A percentile compares a stretch with the other conserved stretches of the same genome.
phyloP scores from a whole-genome alignment of 2,797 vertebrate genomes.

The Coregonus suidteri region DNA sequence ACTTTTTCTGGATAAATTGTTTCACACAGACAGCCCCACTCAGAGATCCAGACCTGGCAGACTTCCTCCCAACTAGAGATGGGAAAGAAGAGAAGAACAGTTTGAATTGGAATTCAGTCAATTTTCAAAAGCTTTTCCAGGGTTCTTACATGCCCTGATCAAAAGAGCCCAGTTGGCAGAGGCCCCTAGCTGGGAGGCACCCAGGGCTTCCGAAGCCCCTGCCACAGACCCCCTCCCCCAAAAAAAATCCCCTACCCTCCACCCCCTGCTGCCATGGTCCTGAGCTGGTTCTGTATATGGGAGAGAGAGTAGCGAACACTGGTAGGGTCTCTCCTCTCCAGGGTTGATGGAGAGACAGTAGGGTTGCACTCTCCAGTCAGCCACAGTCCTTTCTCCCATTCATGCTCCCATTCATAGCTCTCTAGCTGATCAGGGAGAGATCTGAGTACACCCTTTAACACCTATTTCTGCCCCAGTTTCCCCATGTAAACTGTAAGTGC shows the following conservation, averaged over 20 bases:
- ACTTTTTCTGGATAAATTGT: slow-evolving; percentile 46
- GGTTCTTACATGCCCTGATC: slow-evolving; percentile 32
- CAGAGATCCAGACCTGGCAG: slow-evolving; percentile 52
- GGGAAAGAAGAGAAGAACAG: slow-evolving; percentile 43
- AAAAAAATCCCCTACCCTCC: not conserved
- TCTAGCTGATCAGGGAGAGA: slow-evolving; percentile 32
- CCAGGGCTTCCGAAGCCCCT: slow-evolving; percentile 6
- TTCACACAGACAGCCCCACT: slow-evolving; percentile 37
- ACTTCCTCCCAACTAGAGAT: slow-evolving; percentile 52
- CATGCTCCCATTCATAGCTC: not conserved
- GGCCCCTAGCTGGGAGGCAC: too few species aligned
- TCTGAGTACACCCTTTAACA: not conserved
- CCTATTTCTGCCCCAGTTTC: not conserved
- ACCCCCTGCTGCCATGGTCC: slow-evolving; percentile 29
- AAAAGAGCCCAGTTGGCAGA: too few species aligned
- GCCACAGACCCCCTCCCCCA: slow-evolving; percentile 65
- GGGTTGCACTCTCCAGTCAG: not conserved
- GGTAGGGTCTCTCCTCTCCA: too few species aligned
- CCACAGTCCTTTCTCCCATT: not conserved
- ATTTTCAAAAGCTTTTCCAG: slow-evolving; percentile 68
- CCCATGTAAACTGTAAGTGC: not conserved
- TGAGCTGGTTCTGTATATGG: not conserved
- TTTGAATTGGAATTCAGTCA: slow-evolving; percentile 71
- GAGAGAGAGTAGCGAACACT: too few species aligned
- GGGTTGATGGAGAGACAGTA: too few species aligned